Base-by-base conservation (phyloP, 1,140 invertebrate genomes). In the Papilio xuthus region DNA sequence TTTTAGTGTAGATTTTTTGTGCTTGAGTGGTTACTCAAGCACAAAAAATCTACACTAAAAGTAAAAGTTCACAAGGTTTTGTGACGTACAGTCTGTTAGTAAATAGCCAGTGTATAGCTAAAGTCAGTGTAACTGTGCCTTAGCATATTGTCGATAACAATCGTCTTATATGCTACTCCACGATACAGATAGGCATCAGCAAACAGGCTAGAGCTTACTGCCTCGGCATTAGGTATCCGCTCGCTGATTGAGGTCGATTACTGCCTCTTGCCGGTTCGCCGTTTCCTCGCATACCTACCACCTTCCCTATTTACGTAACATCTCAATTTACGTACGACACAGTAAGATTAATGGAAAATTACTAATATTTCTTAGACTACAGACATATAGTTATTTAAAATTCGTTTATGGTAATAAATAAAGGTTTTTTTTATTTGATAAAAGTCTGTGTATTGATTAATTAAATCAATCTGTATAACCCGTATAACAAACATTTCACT, bases 161-260 rank as follows among this genome's bases (percentile, higher is more conserved):
- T 72, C 70, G 37, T 47, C 70, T 72, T 72, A 72, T 72, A 47
- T 72, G 70, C 70, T 72, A 72, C 41, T 72, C 70, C 32, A 56
- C 50, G 32, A 53, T 60, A 42, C 32, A 32, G 74, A 76, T 76
- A 76, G 73, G 74, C 32, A 76, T 76, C 74, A 41, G 74, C 74
- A 76, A 76, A 76, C 74, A 76, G 32, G 74, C 74, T 60, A 60
- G 74, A 41, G 56, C 50, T 56, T 76, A 76, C 74, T 60, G 56
- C 53, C 74, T 60, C 53, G 74, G 50, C 53, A 76, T 76, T 76
- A 76, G 74, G 74, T 76, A 76, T 76, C 73, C 53, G 53, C 53
- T 76, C 42, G 32, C 28, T 56, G 73, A 76, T 76, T 76, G 50
- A 76, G 73, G 73, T 60, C 73, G 53, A 76, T 76, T 37, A 76